phyloP scores from a whole-genome alignment of 2,797 vertebrate species.

The Melanotaenia pygmaea region DNA sequence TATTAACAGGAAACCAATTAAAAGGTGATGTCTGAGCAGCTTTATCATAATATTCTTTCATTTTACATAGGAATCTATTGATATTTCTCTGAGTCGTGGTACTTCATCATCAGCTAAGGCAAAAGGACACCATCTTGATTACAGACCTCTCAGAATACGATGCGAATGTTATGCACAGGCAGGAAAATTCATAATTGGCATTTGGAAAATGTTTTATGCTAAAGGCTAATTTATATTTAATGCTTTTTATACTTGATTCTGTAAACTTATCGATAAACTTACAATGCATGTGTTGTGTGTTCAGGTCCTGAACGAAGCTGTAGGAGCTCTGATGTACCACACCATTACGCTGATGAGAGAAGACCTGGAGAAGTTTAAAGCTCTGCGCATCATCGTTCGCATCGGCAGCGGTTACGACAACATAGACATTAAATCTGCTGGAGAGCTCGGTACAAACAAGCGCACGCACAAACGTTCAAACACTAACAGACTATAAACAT shows the following conservation, averaged over 20 bases:
- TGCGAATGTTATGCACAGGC: neutral
- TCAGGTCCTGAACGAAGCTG: conserved; percentile 97
- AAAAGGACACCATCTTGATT: neutral
- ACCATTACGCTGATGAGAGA: conserved; percentile 98
- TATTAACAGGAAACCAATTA: conserved; percentile 50
- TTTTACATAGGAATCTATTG: neutral
- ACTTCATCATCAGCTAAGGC: conserved; percentile 23
- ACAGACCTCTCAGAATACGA: neutral
- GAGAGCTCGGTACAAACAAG: conserved; percentile 88
- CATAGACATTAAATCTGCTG: conserved; percentile 97
- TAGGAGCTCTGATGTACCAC: conserved; percentile 98
- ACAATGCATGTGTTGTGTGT: conserved; percentile 30
- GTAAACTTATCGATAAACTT: neutral
- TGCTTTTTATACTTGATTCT: neutral
- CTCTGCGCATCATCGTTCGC: conserved; percentile 95
- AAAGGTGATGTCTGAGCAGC: conserved; percentile 21
- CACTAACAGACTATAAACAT: neutral
- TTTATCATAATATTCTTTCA: neutral
- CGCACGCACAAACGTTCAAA: neutral
- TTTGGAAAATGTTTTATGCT: neutral
- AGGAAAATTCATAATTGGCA: too few relatives aligned
- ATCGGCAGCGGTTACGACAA: conserved; percentile 99
- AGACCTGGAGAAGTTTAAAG: conserved; percentile 99
- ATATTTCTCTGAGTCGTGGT: conserved; percentile 9
- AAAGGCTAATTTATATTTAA: neutral